Percentiles rank a stretch among this genome's conserved stretches.
These are phyloP conservation scores for Hyles euphorbiae DNA, from an alignment of 1,140 invertebrate species.

Conservation along the genomic window DNA sequence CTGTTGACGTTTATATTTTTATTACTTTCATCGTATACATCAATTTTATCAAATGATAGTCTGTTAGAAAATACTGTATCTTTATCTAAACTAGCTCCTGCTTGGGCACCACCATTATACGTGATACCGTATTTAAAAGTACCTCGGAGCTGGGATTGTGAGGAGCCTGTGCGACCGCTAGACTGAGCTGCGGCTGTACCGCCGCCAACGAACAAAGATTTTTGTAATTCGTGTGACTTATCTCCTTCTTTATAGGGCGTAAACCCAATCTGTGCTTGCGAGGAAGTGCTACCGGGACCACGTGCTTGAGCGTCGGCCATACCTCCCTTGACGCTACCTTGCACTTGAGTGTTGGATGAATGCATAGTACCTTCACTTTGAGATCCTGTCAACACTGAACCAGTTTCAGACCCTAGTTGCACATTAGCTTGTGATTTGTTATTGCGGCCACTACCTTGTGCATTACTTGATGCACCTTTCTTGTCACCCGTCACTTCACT, in stretches of 20 bases:
- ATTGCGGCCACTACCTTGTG: slow-evolving; percentile 83
- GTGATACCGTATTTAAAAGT: slow-evolving; percentile 86
- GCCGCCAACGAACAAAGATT: slow-evolving; percentile 80
- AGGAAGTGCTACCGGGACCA: slow-evolving; percentile 87
- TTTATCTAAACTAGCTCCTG: slow-evolving; percentile 82
- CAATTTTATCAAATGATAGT: slow-evolving; percentile 60
- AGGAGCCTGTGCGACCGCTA: slow-evolving; percentile 82
- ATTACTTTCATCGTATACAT: slow-evolving; percentile 62
- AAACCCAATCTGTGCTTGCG: slow-evolving; percentile 91
- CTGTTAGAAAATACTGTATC: slow-evolving; percentile 60
- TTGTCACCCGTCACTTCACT: slow-evolving; percentile 83
- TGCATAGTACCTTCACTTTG: slow-evolving; percentile 85
- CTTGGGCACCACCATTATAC: slow-evolving; percentile 87
- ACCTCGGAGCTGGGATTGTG: slow-evolving; percentile 87
- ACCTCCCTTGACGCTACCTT: slow-evolving; percentile 86
- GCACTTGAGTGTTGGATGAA: slow-evolving; percentile 85
- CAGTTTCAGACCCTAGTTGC: slow-evolving; percentile 82
- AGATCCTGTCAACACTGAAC: slow-evolving; percentile 82
- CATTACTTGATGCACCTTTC: slow-evolving; percentile 83
- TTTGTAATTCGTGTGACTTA: slow-evolving; percentile 63
- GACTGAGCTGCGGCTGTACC: slow-evolving; percentile 86
- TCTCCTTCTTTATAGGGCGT: slow-evolving; percentile 81
- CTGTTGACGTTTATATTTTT: slow-evolving; percentile 69
- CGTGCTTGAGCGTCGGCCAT: slow-evolving; percentile 89
- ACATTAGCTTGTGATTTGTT: slow-evolving; percentile 88